Conservation (phyloP, 2,888 invertebrate species). For the Stenchaetothrips biformis region DNA sequence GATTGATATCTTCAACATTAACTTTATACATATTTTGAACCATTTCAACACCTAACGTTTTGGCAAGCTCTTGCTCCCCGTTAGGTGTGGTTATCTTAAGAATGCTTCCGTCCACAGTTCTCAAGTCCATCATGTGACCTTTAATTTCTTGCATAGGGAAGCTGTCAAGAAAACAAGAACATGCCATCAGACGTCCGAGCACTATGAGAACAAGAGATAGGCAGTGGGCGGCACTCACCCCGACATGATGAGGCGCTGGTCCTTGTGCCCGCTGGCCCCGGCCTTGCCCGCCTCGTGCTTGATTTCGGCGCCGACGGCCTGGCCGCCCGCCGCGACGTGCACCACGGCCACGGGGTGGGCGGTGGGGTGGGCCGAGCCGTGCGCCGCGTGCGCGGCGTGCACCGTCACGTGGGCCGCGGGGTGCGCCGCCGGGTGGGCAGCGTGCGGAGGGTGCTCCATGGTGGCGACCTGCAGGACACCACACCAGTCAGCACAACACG, state of each 20-base stretch:
- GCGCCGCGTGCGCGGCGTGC: neutral
- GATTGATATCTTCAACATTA: conserved; percentile 79
- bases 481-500: neutral
- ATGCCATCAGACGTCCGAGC: no score
- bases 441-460: conserved; percentile 4
- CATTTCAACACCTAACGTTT: conserved; percentile 62
- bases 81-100: conserved; percentile 66
- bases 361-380: neutral
- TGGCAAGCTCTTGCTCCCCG: conserved; percentile 54
- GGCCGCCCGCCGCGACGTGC: neutral
- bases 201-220: neutral
- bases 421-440: neutral
- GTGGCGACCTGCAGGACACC: neutral
- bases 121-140: conserved; percentile 56
- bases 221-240: neutral
- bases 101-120: conserved; percentile 65
- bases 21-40: conserved; percentile 76
- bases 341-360: neutral
- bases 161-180: conserved; percentile 39
- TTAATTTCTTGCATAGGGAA: conserved; percentile 49
- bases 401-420: neutral
- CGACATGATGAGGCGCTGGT: conserved; percentile 26
- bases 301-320: neutral
- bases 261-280: conserved; percentile 9
- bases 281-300: conserved; percentile 12